Base-by-base conservation (phyloP, 23 tunicate species). In the Trididemnum miniatum region DNA sequence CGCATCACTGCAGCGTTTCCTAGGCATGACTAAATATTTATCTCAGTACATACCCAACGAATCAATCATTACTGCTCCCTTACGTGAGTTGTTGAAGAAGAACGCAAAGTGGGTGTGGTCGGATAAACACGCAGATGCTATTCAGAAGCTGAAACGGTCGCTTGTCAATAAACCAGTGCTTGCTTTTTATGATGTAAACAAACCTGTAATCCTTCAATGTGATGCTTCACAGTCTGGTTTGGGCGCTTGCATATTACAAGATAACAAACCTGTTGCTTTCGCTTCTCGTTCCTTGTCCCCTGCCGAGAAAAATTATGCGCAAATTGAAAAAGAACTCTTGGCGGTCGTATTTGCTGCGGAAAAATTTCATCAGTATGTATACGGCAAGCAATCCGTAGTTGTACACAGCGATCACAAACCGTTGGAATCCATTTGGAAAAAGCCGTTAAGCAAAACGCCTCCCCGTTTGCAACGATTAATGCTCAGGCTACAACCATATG, bases 351-450 rank as follows among this genome's bases (percentile, higher is more conserved):
- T 80, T 35, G 84, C 84, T 9, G 59, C 28, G 15, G 22, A 35
- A 57, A 80, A 80, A 36, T 80, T 80, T 37, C 74, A 80, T 29
- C 84, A 80, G 35, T 77, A 77, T 28, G 28, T 77, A 2, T 77
- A 52, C 30, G 82, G 82, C 2, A 51, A 51, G 52, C n/a, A 52
- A 40, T 4, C 40, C 20, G 65, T 65, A 12, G 26, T 34, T 15
- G 79, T 80, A 31, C 81, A 85, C 39, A 80, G 59, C 15, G 91
- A 87, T 33, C 91, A 87, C 65, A 87, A 87, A 62, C 85, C 81
- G 1, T 51, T 87, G 35, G 80, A 80, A 28, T 25, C 75, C 3
- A 87, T 87, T 27, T 39, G 57, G 71, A 72, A 72, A 26, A 83
- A 83, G 35, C 28, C 71, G 20, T 39, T 80, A 20, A n/a, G 66